phyloP scores from a whole-genome alignment of 2,888 invertebrate species.

The Sarcophaga subvicina region DNA sequence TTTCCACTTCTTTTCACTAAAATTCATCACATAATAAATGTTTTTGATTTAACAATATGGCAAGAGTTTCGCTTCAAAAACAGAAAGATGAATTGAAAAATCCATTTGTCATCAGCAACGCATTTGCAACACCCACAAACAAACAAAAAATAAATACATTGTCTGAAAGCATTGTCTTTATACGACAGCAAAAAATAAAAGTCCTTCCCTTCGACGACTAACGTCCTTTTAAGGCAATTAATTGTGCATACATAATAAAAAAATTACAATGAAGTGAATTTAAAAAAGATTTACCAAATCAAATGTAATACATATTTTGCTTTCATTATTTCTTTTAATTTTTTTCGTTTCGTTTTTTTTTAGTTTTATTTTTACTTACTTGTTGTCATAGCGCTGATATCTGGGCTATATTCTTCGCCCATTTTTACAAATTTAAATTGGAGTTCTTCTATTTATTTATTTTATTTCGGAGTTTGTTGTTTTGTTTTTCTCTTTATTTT shows the following conservation, averaged over 20 bases:
- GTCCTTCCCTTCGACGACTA: too few species aligned
- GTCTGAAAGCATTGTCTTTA: neutral
- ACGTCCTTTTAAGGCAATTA: too few species aligned
- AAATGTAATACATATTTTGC: too few species aligned
- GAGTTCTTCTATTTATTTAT: neutral
- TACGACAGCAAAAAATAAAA: too few species aligned
- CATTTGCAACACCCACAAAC: slow-evolving; percentile 9
- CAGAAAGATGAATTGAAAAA: neutral
- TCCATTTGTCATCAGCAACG: neutral
- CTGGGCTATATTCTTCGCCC: slow-evolving; percentile 80
- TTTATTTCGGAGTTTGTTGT: neutral
- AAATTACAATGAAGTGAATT: too few species aligned
- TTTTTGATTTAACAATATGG: slow-evolving; percentile 10
- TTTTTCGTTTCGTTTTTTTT: neutral
- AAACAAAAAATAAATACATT: neutral
- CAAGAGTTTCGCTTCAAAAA: neutral
- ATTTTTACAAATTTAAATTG: slow-evolving; percentile 72
- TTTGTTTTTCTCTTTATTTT: slow-evolving; percentile 7
- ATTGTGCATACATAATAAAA: too few species aligned
- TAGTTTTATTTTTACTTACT: slow-evolving; percentile 74
- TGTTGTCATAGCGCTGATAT: slow-evolving; percentile 80
- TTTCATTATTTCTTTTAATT: neutral
- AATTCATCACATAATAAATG: neutral
- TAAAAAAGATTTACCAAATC: too few species aligned
- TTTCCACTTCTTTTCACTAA: neutral